These are phyloP conservation scores for Drosophila dives DNA, from an alignment of 2,888 invertebrate species.

Conservation along the genomic window DNA sequence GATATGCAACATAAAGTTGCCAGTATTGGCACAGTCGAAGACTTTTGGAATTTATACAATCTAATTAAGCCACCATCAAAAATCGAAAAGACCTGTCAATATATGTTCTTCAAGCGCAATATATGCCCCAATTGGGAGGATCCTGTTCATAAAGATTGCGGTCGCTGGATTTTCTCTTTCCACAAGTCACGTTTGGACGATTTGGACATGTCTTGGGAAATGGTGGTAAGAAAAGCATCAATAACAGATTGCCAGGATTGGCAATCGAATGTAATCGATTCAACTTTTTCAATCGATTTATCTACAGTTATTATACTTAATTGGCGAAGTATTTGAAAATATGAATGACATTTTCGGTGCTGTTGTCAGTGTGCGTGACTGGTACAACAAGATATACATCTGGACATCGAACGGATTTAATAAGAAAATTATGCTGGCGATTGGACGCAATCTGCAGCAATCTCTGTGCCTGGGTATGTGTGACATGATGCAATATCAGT, in stretches of 20 bases:
- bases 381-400: background rate
- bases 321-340: background rate
- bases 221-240: background rate
- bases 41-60: background rate
- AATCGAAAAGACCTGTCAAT: background rate
- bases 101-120: background rate
- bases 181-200: background rate
- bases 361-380: background rate
- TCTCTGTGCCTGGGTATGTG: background rate
- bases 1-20: background rate
- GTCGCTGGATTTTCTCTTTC: background rate
- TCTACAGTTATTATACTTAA: background rate
- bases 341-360: background rate
- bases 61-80: background rate
- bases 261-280: background rate
- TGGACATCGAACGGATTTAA: background rate
- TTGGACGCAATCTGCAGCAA: background rate
- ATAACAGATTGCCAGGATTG: background rate
- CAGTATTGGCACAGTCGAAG: background rate
- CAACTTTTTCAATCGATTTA: background rate
- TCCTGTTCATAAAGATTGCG: background rate
- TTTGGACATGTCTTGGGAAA: background rate
- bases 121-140: slow-evolving; percentile 1
- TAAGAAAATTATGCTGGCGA: background rate
- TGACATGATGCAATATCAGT: background rate